A percentile compares a stretch with the other conserved stretches of the same genome.
phyloP scores from a whole-genome alignment of 2,888 invertebrate species.

The Eupithecia subumbrata region DNA sequence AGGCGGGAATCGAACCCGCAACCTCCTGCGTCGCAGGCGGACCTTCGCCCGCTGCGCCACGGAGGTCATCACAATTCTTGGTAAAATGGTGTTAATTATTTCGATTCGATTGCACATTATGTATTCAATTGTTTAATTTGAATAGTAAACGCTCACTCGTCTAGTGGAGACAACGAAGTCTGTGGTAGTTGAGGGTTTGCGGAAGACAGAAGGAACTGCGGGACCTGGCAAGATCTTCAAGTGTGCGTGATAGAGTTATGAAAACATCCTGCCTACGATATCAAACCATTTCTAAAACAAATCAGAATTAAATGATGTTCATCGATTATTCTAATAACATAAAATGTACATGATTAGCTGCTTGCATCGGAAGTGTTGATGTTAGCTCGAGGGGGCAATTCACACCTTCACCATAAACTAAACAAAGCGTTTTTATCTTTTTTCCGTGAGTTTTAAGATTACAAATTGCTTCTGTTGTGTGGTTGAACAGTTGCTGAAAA shows the following conservation, averaged over 20 bases:
- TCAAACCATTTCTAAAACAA: conserved; percentile 14
- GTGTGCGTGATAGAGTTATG: not conserved
- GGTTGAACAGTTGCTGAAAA: conserved; percentile 26
- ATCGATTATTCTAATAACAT: conserved; percentile 54
- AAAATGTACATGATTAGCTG: conserved; percentile 48
- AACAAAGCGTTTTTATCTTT: conserved; percentile 8
- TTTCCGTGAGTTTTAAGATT: conserved; percentile 15
- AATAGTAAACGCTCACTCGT: no score
- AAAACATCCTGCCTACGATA: conserved; percentile 6
- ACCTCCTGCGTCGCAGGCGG: no score
- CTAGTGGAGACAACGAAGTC: no score
- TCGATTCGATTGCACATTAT: no score
- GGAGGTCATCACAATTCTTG: no score
- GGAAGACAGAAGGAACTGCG: no score
- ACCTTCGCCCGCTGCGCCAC: no score
- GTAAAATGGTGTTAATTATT: no score
- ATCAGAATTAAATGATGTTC: conserved; percentile 35
- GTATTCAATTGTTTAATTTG: no score
- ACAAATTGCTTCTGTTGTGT: conserved; percentile 10
- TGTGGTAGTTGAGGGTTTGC: no score
- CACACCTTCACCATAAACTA: conserved; percentile 43
- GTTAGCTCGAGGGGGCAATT: conserved; percentile 55
- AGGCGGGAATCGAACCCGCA: no score
- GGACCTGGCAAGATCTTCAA: no score
- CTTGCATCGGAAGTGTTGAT: conserved; percentile 57